Conservation (phyloP, 1,140 invertebrate genomes). For the Calosoma granatense region DNA sequence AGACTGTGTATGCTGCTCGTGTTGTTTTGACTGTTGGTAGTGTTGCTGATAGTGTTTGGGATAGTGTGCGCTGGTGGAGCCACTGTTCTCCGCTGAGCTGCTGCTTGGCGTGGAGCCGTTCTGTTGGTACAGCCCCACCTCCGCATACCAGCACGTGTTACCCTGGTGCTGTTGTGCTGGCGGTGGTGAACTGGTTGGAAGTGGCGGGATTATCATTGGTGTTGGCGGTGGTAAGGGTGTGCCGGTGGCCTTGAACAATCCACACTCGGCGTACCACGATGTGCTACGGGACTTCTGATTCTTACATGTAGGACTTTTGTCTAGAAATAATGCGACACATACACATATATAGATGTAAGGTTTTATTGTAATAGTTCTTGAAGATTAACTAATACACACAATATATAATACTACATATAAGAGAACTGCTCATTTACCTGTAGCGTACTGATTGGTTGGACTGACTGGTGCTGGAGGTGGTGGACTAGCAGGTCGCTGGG, state of each 20-base stretch:
- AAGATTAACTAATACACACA: too few species aligned
- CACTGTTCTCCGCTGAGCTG: conserved; percentile 28
- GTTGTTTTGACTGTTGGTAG: conserved; percentile 8
- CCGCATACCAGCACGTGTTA: conserved; percentile 46
- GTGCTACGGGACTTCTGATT: conserved; percentile 21
- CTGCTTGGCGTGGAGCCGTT: conserved; percentile 34
- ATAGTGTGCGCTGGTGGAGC: conserved; percentile 16
- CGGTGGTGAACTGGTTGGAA: conserved; percentile 14
- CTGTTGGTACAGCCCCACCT: conserved; percentile 49
- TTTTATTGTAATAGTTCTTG: background rate
- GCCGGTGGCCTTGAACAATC: conserved; percentile 33
- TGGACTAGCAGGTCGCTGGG: conserved; percentile 27
- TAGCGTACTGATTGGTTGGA: conserved; percentile 8
- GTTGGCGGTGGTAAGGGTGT: background rate
- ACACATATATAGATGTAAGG: conserved; percentile 11
- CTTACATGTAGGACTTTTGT: too few species aligned
- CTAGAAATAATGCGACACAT: too few species aligned
- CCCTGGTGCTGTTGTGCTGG: conserved; percentile 17
- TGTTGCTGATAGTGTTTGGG: too few species aligned
- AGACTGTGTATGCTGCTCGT: background rate
- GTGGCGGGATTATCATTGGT: background rate
- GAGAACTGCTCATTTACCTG: too few species aligned
- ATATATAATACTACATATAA: too few species aligned
- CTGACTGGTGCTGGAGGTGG: conserved; percentile 26
- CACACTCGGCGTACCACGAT: conserved; percentile 44